phyloP scores from a whole-genome alignment of 2,888 invertebrate genomes.

The Hanleya hanleyi region DNA sequence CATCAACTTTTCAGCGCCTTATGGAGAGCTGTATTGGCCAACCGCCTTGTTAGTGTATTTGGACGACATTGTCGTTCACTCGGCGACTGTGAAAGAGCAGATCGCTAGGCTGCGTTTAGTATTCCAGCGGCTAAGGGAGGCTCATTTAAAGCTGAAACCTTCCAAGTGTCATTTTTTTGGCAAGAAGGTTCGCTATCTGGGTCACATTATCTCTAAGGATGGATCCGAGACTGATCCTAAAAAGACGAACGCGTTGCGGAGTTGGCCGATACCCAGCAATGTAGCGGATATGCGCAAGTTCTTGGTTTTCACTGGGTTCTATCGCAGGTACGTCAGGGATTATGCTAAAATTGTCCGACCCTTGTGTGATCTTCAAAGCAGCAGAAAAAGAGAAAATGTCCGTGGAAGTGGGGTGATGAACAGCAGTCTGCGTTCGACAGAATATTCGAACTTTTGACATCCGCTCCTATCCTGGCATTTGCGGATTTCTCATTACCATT shows the following conservation, averaged over 20 bases:
- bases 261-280: too few relatives aligned
- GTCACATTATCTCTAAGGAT: neutral
- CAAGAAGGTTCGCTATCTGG: neutral
- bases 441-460: too few relatives aligned
- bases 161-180: neutral
- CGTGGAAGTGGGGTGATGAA: too few relatives aligned
- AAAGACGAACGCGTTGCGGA: too few relatives aligned
- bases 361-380: neutral
- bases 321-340: neutral
- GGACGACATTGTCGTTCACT: neutral
- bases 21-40: neutral
- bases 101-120: too few relatives aligned
- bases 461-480: too few relatives aligned
- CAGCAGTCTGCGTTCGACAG: too few relatives aligned
- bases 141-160: neutral
- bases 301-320: neutral
- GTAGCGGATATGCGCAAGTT: neutral
- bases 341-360: neutral
- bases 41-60: neutral
- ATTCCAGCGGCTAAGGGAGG: too few relatives aligned
- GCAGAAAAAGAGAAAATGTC: too few relatives aligned
- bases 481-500: too few relatives aligned
- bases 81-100: too few relatives aligned
- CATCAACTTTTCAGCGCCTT: neutral
- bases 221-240: neutral